Base-by-base conservation (phyloP, 2,888 invertebrate species). In the Heteromyza rotundicornis region DNA sequence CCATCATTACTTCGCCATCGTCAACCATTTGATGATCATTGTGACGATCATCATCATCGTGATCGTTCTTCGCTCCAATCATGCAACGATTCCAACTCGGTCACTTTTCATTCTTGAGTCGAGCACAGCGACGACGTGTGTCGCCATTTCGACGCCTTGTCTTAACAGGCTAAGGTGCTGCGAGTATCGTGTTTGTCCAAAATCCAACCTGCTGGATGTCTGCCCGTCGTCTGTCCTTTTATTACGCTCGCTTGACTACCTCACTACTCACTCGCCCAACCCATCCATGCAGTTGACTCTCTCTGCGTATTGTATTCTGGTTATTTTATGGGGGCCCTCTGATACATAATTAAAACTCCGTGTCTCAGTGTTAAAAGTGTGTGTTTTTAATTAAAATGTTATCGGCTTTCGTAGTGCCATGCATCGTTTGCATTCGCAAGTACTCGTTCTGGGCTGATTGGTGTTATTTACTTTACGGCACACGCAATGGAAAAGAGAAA, bases 101-200 rank as follows among this genome's bases (percentile, higher is more conserved):
- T 7, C 24, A 40, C 20, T 20, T 27, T 64, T 60, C 55, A 64
- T 62, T 61, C 63, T 63, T 61, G 22, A 63, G 54, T 24, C 20
- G 14, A 40, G 40, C 40, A n/a, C 3, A n/a, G 40, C 40, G n/a
- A 40, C 40, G 64, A 70, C 67, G 68, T 68, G 68, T 68, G 68
- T 70, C 70, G 70, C 70, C 70, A 68, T 63, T 67, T 65, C 64
- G 70, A 67, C 70, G 70, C 69, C 67, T n/a, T n/a, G n/a, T n/a
- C n/a, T n/a, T n/a, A n/a, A n/a, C n/a, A n/a, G n/a, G n/a, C n/a
- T n/a, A n/a, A n/a, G n/a, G n/a, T n/a, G n/a, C n/a, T n/a, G n/a
- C n/a, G n/a, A n/a, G n/a, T n/a, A n/a, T n/a, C n/a, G n/a, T n/a
- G n/a, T n/a, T n/a, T n/a, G n/a, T n/a, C n/a, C n/a, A n/a, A n/a